phyloP scores from a whole-genome alignment of 2,888 invertebrate species.

The Malthinus seriepunctatus region DNA sequence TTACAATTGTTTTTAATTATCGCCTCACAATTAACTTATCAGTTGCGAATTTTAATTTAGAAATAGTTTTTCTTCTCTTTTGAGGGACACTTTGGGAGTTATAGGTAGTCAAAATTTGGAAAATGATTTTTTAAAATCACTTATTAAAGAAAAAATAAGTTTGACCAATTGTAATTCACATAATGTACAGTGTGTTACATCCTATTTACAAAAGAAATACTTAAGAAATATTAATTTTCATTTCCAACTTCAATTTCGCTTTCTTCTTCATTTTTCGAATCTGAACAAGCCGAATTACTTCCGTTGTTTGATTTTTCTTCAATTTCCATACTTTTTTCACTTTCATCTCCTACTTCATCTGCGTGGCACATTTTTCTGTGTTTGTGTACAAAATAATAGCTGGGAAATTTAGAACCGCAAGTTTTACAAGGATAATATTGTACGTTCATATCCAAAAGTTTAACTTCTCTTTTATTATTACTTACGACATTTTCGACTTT shows the following conservation, averaged over 20 bases:
- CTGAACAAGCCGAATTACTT: slow-evolving; percentile 11
- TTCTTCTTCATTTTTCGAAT: slow-evolving; percentile 15
- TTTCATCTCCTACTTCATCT: slow-evolving; percentile 59
- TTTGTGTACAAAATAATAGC: slow-evolving; percentile 92
- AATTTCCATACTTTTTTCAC: slow-evolving; percentile 25
- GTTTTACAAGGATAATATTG: slow-evolving; percentile 94
- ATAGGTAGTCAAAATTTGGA: neutral
- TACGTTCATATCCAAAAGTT: slow-evolving; percentile 74
- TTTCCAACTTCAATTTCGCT: slow-evolving; percentile 28
- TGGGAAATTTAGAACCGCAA: slow-evolving; percentile 90
- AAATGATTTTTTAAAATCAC: neutral
- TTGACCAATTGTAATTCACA: neutral
- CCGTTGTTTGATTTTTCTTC: slow-evolving; percentile 21
- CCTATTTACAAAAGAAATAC: slow-evolving; percentile 14
- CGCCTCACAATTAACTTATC: neutral
- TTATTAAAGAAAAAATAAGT: neutral
- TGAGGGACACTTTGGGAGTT: too few relatives aligned
- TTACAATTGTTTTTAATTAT: too few relatives aligned
- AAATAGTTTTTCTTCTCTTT: too few relatives aligned
- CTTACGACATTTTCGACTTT: slow-evolving; percentile 42
- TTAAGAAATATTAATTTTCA: slow-evolving; percentile 20
- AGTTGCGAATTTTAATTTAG: too few relatives aligned
- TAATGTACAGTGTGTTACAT: slow-evolving; percentile 5
- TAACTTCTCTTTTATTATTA: slow-evolving; percentile 60
- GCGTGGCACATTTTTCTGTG: slow-evolving; percentile 86